phyloP scores from a whole-genome alignment of 2,888 invertebrate species.

The Synergus umbraculus region DNA sequence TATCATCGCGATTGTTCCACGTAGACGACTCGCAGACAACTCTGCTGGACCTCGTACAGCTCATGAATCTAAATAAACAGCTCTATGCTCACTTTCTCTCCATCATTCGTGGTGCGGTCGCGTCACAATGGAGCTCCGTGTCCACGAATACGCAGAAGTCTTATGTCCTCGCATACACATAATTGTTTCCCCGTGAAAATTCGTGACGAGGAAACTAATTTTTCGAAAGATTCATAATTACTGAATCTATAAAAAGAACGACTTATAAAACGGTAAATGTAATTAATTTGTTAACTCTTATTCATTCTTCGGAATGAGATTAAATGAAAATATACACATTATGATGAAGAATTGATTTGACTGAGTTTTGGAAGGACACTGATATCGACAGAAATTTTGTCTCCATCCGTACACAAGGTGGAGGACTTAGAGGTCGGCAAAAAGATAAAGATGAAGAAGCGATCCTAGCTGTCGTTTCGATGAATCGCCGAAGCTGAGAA shows the following conservation, averaged over 20 bases:
- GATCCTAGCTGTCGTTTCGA: constrained; percentile 46
- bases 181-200: constrained; percentile 38
- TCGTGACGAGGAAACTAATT: constrained; percentile 39
- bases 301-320: no score
- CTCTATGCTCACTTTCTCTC: constrained; percentile 32
- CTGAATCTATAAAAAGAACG: not conserved
- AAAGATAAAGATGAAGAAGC: constrained; percentile 42
- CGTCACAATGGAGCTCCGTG: constrained; percentile 48
- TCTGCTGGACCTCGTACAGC: constrained; percentile 28
- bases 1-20: constrained; percentile 63
- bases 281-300: no score
- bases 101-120: constrained; percentile 34
- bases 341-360: no score
- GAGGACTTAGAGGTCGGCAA: constrained; percentile 8
- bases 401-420: not conserved
- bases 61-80: constrained; percentile 41
- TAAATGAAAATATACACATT: no score
- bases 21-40: constrained; percentile 61
- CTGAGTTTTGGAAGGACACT: not conserved
- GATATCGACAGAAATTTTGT: not conserved
- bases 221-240: constrained; percentile 35
- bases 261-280: not conserved
- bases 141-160: constrained; percentile 44
- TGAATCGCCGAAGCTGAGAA: constrained; percentile 44
- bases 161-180: constrained; percentile 32